Percentiles rank a stretch among this genome's conserved stretches.
Evolutionary conservation across 2,113 vertebrate genomes (phyloP).

Genomic region (Colossoma macropomum): DNA sequence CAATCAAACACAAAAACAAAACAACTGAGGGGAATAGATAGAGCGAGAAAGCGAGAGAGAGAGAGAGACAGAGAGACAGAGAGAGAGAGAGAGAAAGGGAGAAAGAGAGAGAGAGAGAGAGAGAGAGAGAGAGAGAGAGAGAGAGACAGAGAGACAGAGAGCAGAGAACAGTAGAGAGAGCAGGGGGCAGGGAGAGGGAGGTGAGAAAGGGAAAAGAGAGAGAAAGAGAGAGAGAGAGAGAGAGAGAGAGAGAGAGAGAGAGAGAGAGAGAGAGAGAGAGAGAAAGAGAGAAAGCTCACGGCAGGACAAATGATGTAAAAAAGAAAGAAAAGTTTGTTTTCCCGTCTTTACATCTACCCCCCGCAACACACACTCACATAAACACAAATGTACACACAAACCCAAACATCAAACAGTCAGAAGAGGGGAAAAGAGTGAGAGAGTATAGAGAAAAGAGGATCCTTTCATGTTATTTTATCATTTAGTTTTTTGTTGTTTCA

Average conservation of each 20-base stretch:
- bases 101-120: no score
- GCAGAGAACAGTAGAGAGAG: not conserved
- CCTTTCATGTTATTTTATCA: not conserved
- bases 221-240: no score
- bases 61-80: no score
- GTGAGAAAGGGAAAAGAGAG: no score
- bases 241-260: not conserved
- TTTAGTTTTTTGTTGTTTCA: not conserved
- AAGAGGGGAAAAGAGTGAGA: not conserved
- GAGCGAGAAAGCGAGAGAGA: constrained; percentile 18
- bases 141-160: no score
- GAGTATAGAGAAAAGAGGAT: not conserved
- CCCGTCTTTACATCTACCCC: not conserved
- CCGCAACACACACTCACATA: no score
- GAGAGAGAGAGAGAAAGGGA: no score
- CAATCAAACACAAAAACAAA: constrained; percentile 31
- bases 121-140: no score
- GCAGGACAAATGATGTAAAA: not conserved
- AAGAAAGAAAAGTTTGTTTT: not conserved
- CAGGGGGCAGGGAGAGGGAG: not conserved
- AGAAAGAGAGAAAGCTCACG: not conserved
- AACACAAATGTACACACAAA: not conserved
- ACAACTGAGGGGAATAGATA: constrained; percentile 3
- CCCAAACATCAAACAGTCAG: not conserved
- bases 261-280: not conserved